These are phyloP conservation scores for Drosophila kanapiae DNA, from an alignment of 1,140 invertebrate species.

Conservation along the genomic window DNA sequence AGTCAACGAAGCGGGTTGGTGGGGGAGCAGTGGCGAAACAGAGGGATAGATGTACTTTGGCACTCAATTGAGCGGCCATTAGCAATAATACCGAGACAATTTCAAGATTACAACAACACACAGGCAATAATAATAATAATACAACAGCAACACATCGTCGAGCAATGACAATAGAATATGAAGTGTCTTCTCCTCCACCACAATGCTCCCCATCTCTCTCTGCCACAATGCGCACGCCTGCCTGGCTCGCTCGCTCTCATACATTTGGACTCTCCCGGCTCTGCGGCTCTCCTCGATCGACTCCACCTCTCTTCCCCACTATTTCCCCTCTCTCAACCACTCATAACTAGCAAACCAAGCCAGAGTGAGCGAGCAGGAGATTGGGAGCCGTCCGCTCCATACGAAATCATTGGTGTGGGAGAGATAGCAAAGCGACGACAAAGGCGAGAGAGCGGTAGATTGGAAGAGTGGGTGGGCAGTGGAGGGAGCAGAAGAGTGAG, in stretches of 20 bases:
- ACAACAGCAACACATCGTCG: slow-evolving; percentile 22
- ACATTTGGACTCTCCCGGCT: slow-evolving; percentile 2
- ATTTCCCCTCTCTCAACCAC: not conserved
- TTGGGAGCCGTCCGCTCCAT: slow-evolving; percentile 22
- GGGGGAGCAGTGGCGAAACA: slow-evolving; percentile 5
- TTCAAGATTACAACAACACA: slow-evolving; percentile 77
- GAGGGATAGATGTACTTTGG: slow-evolving; percentile 66
- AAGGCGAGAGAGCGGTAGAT: slow-evolving; percentile 34
- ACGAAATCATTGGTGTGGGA: slow-evolving; percentile 30
- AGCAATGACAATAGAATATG: slow-evolving; percentile 77
- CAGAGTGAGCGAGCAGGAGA: slow-evolving; percentile 46
- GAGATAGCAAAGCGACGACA: slow-evolving; percentile 40
- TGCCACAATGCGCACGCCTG: slow-evolving; percentile 22
- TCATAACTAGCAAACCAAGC: slow-evolving; percentile 1
- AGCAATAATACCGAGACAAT: slow-evolving; percentile 77
- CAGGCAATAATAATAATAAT: slow-evolving; percentile 38
- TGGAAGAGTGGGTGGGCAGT: slow-evolving; percentile 7
- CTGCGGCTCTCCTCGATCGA: slow-evolving; percentile 14
- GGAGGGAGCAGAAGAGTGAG: slow-evolving; percentile 1
- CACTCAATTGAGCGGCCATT: slow-evolving; percentile 81
- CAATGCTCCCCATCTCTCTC: slow-evolving; percentile 5
- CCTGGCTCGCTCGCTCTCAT: slow-evolving; percentile 19
- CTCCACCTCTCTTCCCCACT: not conserved
- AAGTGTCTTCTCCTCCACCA: slow-evolving; percentile 51
- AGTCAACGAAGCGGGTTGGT: not conserved